Evolutionary conservation across 2,113 vertebrate genomes (phyloP).

Genomic region (Romanogobio albipinnatus): DNA sequence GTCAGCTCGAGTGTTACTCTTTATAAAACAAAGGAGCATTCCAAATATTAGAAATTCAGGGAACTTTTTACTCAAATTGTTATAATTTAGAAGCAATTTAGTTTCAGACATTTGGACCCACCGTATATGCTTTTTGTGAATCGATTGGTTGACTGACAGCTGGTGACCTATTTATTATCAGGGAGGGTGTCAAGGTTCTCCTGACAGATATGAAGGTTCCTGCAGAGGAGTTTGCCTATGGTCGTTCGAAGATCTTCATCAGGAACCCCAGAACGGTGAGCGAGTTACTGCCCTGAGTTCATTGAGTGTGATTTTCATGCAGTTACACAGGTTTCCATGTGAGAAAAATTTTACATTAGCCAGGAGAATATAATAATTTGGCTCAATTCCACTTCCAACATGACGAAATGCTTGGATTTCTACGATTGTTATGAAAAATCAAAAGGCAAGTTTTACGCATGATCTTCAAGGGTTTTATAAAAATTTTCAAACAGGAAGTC

Average conservation of each 20-base stretch:
- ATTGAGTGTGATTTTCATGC: neutral
- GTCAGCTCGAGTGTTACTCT: neutral
- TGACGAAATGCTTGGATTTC: neutral
- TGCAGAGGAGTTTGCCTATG: constrained; percentile 89
- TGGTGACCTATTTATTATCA: constrained; percentile 63
- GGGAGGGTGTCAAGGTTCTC: constrained; percentile 91
- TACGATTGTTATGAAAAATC: neutral
- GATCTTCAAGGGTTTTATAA: constrained; percentile 11
- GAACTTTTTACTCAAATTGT: neutral
- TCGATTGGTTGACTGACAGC: neutral
- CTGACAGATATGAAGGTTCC: constrained; percentile 86
- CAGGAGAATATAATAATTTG: neutral
- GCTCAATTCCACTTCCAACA: neutral
- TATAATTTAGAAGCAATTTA: neutral
- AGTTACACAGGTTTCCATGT: neutral
- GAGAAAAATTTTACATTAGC: neutral
- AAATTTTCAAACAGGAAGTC: constrained; percentile 62
- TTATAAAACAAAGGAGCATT: neutral
- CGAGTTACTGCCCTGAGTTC: neutral
- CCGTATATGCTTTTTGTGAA: neutral
- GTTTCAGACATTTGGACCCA: neutral
- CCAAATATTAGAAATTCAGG: neutral
- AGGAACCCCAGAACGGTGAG: constrained; percentile 94
- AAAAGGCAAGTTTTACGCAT: neutral
- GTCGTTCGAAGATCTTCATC: constrained; percentile 98